These are phyloP conservation scores for Goniozus legneri DNA, from an alignment of 1,140 invertebrate genomes.

Conservation along the genomic window DNA sequence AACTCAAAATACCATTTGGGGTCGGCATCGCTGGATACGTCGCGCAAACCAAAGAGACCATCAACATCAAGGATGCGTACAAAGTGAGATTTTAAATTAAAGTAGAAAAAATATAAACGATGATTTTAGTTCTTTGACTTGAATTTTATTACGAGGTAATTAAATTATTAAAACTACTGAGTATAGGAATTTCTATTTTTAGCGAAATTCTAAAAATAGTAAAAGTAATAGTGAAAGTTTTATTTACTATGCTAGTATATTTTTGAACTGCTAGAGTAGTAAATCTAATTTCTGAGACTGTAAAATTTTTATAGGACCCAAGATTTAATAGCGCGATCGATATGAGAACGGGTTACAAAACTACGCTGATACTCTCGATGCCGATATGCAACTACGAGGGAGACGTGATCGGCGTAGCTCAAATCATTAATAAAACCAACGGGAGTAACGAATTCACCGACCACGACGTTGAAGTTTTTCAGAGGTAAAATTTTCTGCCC, in stretches of 20 bases:
- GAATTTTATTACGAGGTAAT: conserved; percentile 4
- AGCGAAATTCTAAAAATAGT: too few relatives aligned
- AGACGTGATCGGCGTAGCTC: conserved; percentile 93
- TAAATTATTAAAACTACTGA: too few relatives aligned
- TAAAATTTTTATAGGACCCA: conserved; percentile 71
- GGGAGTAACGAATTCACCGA: conserved; percentile 81
- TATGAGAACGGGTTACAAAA: conserved; percentile 87
- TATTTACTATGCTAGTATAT: too few relatives aligned
- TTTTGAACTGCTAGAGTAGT: too few relatives aligned
- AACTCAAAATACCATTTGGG: conserved; percentile 84
- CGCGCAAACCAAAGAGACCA: conserved; percentile 79
- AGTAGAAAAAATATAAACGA: neutral
- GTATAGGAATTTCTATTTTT: too few relatives aligned
- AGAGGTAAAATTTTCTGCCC: too few relatives aligned
- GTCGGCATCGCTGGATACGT: conserved; percentile 87
- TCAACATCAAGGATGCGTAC: conserved; percentile 90
- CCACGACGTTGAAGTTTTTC: conserved; percentile 83
- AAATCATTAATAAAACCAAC: conserved; percentile 95
- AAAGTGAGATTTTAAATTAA: conserved; percentile 66
- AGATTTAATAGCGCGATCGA: conserved; percentile 92
- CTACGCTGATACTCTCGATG: conserved; percentile 86
- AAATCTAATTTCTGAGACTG: too few relatives aligned
- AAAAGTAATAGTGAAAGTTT: too few relatives aligned
- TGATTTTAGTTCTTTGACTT: neutral
- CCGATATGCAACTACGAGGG: conserved; percentile 95